Evolutionary conservation across 2,113 vertebrate genomes (phyloP).

Genomic region (Rhabdomys dilectus): DNA sequence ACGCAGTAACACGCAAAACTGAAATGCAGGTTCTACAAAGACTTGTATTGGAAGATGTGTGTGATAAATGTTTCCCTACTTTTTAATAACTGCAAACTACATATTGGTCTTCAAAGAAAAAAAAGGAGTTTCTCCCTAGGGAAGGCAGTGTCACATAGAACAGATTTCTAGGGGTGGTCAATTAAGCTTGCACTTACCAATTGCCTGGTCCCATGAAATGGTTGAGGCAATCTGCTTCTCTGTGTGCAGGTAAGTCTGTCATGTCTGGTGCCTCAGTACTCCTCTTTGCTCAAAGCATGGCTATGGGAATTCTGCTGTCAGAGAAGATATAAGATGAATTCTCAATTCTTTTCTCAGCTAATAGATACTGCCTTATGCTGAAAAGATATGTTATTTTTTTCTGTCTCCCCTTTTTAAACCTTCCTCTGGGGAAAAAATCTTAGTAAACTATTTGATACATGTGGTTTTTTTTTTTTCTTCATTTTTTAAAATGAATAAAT

Average conservation of each 20-base stretch:
- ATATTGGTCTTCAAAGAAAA: slow-evolving; percentile 56
- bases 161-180: background rate
- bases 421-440: background rate
- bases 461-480: background rate
- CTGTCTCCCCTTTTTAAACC: background rate
- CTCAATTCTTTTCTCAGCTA: background rate
- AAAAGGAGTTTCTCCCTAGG: slow-evolving; percentile 13
- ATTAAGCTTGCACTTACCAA: slow-evolving; percentile 8
- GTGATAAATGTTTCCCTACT: slow-evolving; percentile 50
- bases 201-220: background rate
- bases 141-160: background rate
- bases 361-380: background rate
- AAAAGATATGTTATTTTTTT: background rate
- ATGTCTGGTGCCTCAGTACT: background rate
- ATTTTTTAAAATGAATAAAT: slow-evolving; percentile 48
- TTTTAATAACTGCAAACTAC: slow-evolving; percentile 59
- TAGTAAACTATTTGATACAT: background rate
- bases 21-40: background rate
- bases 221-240: background rate
- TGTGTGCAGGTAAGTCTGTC: background rate
- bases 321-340: background rate
- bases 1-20: background rate
- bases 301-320: background rate
- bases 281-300: background rate
- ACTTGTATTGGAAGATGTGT: background rate